Base-by-base conservation (phyloP, 35 echinoderm and acorn worm genomes). In the Amphiura filiformis region DNA sequence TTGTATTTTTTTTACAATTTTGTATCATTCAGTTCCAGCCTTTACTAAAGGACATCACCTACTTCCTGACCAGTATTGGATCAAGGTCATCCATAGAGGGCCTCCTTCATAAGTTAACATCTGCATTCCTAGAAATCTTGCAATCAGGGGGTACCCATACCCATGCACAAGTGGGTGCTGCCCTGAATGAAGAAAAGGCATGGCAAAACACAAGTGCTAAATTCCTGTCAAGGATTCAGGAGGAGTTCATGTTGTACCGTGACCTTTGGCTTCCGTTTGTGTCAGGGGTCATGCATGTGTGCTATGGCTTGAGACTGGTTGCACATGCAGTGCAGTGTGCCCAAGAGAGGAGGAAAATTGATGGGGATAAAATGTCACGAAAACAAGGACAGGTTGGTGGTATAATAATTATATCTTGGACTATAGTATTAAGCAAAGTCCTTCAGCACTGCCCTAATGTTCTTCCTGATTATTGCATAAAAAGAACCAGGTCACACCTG, bases 61-160 rank as follows among this genome's bases (percentile, higher is more conserved):
- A 95, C 79, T 99, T 92, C 85, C 61, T n/a, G 26, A 85, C 87
- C 36, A 99, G n/a, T 77, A 93, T 92, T 78, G 96, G 93, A 35
- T 99, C 96, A 49, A 56, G 28, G 36, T 37, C 87, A 80, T 88
- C 88, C 23, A 70, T 99, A 56, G 89, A 93, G 76, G n/a, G 83
- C 79, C 77, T 89, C 39, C 84, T 91, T 33, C 34, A 75, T 26
- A 94, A 95, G 37, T 86, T 90, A 9, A 36, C 17, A 11, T 31
- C 38, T 9, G 57, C 78, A n/a, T 87, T 94, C 47, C 87, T 40
- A 26, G 26, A 23, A 4, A 34, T 37, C 0, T 20, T 39, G 30
- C 12, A 76, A 17, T 31, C 89, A 14, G 38, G 56, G 23, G 88
- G 56, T 20, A 76, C 56, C 40, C 22, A 78, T 38, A 28, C 87